These are phyloP conservation scores for Cyprinodon diabolis DNA, from an alignment of 2,797 vertebrate species.

Conservation along the genomic window DNA sequence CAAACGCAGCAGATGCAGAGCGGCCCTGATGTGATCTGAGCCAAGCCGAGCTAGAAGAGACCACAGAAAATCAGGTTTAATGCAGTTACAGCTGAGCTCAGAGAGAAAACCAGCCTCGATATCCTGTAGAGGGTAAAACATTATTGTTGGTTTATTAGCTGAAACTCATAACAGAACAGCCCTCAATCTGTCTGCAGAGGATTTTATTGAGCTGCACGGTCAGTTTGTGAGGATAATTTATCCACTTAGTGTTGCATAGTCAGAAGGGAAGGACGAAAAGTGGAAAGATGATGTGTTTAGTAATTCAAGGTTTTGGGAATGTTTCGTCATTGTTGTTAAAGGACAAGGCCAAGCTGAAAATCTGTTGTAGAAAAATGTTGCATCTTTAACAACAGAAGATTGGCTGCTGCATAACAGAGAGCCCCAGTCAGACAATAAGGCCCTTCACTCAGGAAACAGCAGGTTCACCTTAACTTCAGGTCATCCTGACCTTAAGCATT, in stretches of 20 bases:
- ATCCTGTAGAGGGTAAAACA: background rate
- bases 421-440: background rate
- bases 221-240: background rate
- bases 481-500: background rate
- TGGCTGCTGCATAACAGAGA: background rate
- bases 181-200: background rate
- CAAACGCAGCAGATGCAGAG: slow-evolving; percentile 55
- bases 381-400: background rate
- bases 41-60: slow-evolving; percentile 9
- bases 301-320: background rate
- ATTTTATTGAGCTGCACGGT: background rate
- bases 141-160: background rate
- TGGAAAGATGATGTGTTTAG: background rate
- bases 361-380: background rate
- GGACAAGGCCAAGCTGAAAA: background rate
- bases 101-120: slow-evolving; percentile 36
- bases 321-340: background rate
- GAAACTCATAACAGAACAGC: background rate
- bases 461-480: background rate
- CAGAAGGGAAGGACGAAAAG: background rate
- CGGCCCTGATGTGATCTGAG: slow-evolving; percentile 32
- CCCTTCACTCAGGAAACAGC: background rate
- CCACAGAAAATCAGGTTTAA: slow-evolving; percentile 19
- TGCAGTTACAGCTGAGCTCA: background rate
- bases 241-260: background rate